phyloP scores from a whole-genome alignment of 2,797 vertebrate species.

The Anguilla megastoma region DNA sequence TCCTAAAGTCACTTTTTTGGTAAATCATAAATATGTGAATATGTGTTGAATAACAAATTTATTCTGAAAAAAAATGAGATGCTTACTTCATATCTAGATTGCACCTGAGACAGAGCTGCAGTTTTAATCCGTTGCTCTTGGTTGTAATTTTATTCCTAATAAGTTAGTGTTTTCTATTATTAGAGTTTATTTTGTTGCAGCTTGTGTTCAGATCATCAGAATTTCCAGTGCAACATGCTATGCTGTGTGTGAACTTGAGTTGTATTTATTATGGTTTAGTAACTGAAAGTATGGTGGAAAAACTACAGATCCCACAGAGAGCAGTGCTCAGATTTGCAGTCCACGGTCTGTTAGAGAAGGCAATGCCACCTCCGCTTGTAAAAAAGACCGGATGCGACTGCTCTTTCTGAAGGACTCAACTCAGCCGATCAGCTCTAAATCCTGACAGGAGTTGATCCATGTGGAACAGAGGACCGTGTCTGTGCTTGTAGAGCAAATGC shows the following conservation, averaged over 20 bases:
- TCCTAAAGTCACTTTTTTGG: neutral
- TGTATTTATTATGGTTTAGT: neutral
- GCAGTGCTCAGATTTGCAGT: neutral
- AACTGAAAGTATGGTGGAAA: neutral
- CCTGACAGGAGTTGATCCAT: neutral
- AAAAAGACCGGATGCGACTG: neutral
- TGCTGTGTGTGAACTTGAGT: neutral
- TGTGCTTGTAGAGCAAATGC: neutral
- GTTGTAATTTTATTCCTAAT: neutral
- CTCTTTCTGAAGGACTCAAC: neutral
- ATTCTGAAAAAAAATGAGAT: neutral
- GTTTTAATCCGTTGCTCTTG: neutral
- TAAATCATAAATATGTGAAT: constrained; percentile 17
- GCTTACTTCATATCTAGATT: neutral
- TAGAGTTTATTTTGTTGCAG: neutral
- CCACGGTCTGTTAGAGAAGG: neutral
- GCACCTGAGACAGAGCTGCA: neutral
- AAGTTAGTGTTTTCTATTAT: neutral
- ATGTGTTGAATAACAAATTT: constrained; percentile 6
- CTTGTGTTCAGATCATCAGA: neutral
- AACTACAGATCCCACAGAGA: neutral
- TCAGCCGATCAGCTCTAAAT: neutral
- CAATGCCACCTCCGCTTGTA: neutral
- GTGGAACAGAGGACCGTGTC: neutral
- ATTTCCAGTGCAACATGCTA: neutral